These are phyloP conservation scores for Atta cephalotes DNA, from an alignment of 1,140 invertebrate genomes.

Conservation along the genomic window DNA sequence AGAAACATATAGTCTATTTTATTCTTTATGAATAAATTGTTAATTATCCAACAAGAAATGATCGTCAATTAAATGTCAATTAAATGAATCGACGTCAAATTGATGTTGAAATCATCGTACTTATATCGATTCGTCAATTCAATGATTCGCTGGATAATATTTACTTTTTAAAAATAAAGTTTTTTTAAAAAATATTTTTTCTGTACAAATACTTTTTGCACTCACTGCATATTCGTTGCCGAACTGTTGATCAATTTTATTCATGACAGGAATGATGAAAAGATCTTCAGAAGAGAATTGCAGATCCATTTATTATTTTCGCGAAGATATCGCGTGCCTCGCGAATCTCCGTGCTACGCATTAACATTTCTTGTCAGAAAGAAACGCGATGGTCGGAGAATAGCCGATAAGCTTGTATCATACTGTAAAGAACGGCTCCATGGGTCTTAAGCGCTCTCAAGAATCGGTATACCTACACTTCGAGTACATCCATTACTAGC, in stretches of 20 bases:
- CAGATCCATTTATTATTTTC: slow-evolving; percentile 46
- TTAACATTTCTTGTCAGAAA: slow-evolving; percentile 44
- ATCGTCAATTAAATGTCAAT: too few relatives aligned
- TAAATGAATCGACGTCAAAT: too few relatives aligned
- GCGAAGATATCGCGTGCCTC: slow-evolving; percentile 44
- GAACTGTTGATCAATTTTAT: slow-evolving; percentile 23
- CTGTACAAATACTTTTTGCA: too few relatives aligned
- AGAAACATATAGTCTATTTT: too few relatives aligned
- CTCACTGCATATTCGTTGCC: neutral
- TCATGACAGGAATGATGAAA: neutral
- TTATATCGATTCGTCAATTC: too few relatives aligned
- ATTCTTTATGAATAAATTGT: too few relatives aligned
- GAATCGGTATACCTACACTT: slow-evolving; percentile 12
- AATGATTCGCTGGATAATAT: too few relatives aligned
- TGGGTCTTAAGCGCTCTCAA: slow-evolving; percentile 21
- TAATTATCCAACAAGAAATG: too few relatives aligned
- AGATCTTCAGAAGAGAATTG: slow-evolving; percentile 7
- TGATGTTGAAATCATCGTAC: too few relatives aligned
- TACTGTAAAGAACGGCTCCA: neutral
- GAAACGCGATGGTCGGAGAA: slow-evolving; percentile 9
- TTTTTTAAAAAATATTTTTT: too few relatives aligned
- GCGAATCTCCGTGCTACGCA: slow-evolving; percentile 11
- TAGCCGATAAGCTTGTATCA: slow-evolving; percentile 40
- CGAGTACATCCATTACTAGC: slow-evolving; percentile 43
- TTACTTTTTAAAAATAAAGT: too few relatives aligned